Base-by-base conservation (phyloP, 2,888 invertebrate species). In the Agapostemon virescens region DNA sequence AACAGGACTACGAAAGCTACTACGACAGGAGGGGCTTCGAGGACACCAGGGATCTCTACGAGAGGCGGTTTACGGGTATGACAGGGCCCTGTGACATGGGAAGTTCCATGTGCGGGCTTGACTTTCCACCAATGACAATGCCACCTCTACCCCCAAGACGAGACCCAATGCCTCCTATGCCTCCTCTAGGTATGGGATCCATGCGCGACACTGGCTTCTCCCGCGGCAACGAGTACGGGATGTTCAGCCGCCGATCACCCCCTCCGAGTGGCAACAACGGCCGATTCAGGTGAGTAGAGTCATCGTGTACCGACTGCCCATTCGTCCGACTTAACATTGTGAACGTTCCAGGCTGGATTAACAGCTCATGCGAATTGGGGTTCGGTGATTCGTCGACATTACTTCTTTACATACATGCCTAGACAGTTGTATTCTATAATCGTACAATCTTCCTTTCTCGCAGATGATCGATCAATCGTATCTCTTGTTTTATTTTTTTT, bases 241-340 rank as follows among this genome's bases (percentile, higher is more conserved):
- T 97, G 96, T 97, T 96, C 93, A 97, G 96, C 93, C 95, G 97
- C 86, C 94, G 97, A 89, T 96, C 97, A 87, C 97, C 97, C 88
- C 96, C 97, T 74, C 93, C 93, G 69, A 91, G 91, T 82, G 92
- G 91, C 83, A 93, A 91, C 87, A 92, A 92, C 85, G 92, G 92
- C 84, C 88, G 93, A 88, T 93, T 93, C 89, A 93, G 92, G 92
- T 92, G 89, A 92, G 92, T 91, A 88, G 82, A 87, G 77, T 73
- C 79, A 80, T 76, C 74, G 72, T 63, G 63, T 82, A 85, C 82
- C 81, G 84, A 84, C 83, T 84, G 88, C 85, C 87, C 88, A 85
- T 87, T 87, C 89, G 90, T 90, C 91, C 90, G 87, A 90, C 91
- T 91, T 91, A 91, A 91, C 91, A 89, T 91, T 91, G 90, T 90